phyloP scores from a whole-genome alignment of 2,797 vertebrate genomes.

The Ctenopoma multispine region DNA sequence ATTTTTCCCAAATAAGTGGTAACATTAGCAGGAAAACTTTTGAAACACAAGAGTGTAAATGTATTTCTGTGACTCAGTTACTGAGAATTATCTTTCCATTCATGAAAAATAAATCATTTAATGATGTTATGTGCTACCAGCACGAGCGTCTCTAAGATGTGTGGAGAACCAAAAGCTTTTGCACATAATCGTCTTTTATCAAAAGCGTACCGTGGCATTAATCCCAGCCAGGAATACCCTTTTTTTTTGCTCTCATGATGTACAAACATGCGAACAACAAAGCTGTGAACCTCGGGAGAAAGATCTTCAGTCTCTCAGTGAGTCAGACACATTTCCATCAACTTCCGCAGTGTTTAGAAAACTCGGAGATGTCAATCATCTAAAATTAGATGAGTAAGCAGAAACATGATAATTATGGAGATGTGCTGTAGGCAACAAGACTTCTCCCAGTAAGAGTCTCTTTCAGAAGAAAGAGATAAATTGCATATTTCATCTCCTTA shows the following conservation, averaged over 20 bases:
- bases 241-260: constrained; percentile 3
- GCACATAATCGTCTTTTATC: constrained; percentile 9
- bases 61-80: not conserved
- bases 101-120: not conserved
- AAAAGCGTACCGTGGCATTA: not conserved
- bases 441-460: constrained; percentile 27
- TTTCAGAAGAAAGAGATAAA: constrained; percentile 45
- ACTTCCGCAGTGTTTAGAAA: constrained; percentile 34
- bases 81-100: not conserved
- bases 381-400: constrained; percentile 69
- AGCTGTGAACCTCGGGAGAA: constrained; percentile 22
- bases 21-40: constrained; percentile 3
- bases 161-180: constrained; percentile 2
- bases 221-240: constrained; percentile 14
- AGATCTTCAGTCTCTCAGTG: constrained; percentile 28
- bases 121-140: not conserved
- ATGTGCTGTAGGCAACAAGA: constrained; percentile 33
- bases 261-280: constrained; percentile 49
- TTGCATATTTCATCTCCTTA: constrained; percentile 62
- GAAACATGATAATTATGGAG: constrained; percentile 65
- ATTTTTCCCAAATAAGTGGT: constrained; percentile 10
- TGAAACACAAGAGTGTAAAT: constrained; percentile 10
- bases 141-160: constrained; percentile 3
- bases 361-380: constrained; percentile 57
- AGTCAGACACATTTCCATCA: constrained; percentile 34